Conservation (phyloP, 2,113 vertebrate species). For the Octodon degus region DNA sequence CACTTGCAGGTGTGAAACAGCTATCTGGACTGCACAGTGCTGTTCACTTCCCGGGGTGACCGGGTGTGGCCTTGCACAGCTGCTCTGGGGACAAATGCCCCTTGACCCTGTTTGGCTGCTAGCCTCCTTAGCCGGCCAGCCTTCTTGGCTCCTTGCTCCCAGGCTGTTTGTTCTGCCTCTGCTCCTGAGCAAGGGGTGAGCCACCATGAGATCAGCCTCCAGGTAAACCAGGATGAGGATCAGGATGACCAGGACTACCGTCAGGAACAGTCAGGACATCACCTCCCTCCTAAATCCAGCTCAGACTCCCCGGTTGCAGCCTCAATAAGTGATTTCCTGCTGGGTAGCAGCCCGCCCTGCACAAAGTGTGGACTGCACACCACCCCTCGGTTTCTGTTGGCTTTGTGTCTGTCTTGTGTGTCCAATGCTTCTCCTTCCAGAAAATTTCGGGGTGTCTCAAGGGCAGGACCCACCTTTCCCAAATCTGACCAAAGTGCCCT, state of each 20-base stretch:
- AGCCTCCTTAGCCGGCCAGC: background rate
- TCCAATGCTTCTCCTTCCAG: background rate
- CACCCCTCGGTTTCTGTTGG: background rate
- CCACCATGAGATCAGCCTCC: background rate
- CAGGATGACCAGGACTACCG: background rate
- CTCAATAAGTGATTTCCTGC: background rate
- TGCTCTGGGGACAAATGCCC: slow-evolving; percentile 32
- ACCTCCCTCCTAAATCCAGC: background rate
- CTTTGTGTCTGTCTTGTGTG: background rate
- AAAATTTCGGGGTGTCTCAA: background rate
- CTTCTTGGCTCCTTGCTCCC: background rate
- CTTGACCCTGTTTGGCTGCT: background rate
- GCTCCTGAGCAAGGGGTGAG: background rate
- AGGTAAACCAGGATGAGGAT: background rate
- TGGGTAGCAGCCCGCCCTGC: background rate
- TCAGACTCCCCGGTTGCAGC: background rate
- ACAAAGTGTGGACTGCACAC: background rate
- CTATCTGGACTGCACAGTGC: background rate
- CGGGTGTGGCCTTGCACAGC: background rate
- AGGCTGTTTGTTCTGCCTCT: background rate
- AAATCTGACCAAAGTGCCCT: background rate
- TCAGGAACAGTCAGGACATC: background rate
- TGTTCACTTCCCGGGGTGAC: background rate
- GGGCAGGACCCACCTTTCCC: background rate
- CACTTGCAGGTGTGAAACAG: background rate